These are phyloP conservation scores for Hermaeophaga mercurialis DNA, from an alignment of 2,888 invertebrate genomes.

Conservation along the genomic window DNA sequence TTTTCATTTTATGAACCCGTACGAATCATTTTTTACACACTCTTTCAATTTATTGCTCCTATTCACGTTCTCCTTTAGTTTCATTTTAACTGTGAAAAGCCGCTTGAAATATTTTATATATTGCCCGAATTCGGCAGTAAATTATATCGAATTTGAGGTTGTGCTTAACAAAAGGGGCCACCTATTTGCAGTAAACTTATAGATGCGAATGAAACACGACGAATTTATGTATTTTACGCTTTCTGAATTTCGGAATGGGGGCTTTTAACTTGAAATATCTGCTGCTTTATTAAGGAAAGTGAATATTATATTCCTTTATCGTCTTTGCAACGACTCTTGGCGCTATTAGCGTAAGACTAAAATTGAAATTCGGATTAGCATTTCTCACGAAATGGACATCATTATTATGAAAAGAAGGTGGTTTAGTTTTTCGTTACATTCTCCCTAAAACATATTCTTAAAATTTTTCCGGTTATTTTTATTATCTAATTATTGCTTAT, in stretches of 20 bases:
- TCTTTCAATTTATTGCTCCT: background rate
- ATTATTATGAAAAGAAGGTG: background rate
- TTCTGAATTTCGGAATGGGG: conserved; percentile 7
- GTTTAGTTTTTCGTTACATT: too few species aligned
- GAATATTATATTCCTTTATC: conserved; percentile 19
- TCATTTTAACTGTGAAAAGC: conserved; percentile 2
- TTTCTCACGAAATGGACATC: conserved; percentile 11
- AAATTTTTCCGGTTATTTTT: too few species aligned
- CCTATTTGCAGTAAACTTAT: conserved; percentile 21
- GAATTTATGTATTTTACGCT: conserved; percentile 20
- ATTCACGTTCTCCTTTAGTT: background rate
- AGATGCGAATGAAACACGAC: conserved; percentile 16
- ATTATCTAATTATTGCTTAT: too few species aligned
- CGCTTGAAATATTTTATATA: conserved; percentile 5
- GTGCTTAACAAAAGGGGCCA: conserved; percentile 7
- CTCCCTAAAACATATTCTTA: too few species aligned
- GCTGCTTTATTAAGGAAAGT: conserved; percentile 14
- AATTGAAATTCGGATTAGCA: conserved; percentile 17
- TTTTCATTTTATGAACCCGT: background rate
- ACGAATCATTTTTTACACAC: background rate
- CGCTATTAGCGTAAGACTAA: conserved; percentile 7
- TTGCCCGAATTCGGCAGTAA: conserved; percentile 1
- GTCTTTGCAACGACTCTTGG: conserved; percentile 14
- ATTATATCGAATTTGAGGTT: conserved; percentile 11
- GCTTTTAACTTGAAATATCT: conserved; percentile 18